phyloP scores from a whole-genome alignment of 2,113 vertebrate genomes.

The Muscicapa adusta region DNA sequence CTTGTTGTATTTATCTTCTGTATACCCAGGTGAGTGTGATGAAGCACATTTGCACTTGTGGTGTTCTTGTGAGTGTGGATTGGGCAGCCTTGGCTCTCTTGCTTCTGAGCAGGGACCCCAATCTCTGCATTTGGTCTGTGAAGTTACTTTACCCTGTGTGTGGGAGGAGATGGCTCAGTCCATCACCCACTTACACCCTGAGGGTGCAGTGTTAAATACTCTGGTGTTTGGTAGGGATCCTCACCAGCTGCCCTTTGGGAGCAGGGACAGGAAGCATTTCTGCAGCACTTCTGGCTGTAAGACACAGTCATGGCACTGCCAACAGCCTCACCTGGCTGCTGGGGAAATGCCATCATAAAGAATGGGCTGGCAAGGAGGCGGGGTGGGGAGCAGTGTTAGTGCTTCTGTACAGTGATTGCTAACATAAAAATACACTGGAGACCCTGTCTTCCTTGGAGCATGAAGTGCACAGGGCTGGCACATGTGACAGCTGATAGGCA shows the following conservation, averaged over 20 bases:
- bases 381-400: not conserved
- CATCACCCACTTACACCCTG: fast-evolving
- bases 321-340: not conserved
- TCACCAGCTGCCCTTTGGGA: not conserved
- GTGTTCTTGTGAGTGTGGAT: not conserved
- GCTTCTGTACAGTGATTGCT: not conserved
- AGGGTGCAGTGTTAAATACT: not conserved
- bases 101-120: not conserved
- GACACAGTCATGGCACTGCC: not conserved
- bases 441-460: not conserved
- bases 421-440: not conserved
- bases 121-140: not conserved
- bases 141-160: not conserved
- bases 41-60: not conserved
- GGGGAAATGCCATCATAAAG: not conserved
- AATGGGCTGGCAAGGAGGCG: not conserved
- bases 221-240: not conserved
- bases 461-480: not conserved
- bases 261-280: not conserved
- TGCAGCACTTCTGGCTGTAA: not conserved
- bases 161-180: not conserved
- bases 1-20: not conserved
- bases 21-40: not conserved
- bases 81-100: fast-evolving
- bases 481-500: not conserved